Evolutionary conservation across 2,113 vertebrate genomes (phyloP), one percentile per base, ranked within the genome.

Genomic region (Notechis scutatus): DNA sequence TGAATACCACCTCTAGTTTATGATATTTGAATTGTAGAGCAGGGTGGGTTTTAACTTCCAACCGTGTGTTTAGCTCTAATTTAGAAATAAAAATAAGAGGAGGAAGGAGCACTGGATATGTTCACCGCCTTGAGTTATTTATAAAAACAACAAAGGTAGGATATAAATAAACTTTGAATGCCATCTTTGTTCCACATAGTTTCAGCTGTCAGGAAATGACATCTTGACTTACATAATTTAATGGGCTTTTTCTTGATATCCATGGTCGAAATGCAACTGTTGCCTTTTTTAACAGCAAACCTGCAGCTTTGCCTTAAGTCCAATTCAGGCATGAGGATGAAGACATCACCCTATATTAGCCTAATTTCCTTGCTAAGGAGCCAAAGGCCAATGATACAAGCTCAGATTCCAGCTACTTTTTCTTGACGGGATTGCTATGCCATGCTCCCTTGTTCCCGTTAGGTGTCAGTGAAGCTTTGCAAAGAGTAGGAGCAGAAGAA

Each of bases 391-490:
- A 34, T 1, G 64, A 26, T 12, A 57, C 47, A 57, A 95, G 93
- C 87, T 29, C 92, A 88, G 52, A 45, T 42, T 9, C 1, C 7
- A 74, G 10, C 1, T 52, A 52, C 0, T 55, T 93, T 55, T 93
- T 54, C 21, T 64, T 1, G 0, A 39, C 88, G 23, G 8, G 39
- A 91, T 92, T 95, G 42, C 12, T 59, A 92, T 95, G 88, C 12
- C 64, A 92, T 95, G 88, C 69, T 96, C 64, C 55, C 1, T 64
- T 0, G 89, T 93, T 95, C 90, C 97, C 97, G 87, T 95, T 95
- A 97, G 96, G 55, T 96, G 96, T 96, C 96, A 94, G 95, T 95
- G 93, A 92, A 96, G 93, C 89, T 94, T 91, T 94, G 52, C 85
- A 93, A 81, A 95, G 90, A 95, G 91, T 87, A 1, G 20, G 85